Base-by-base conservation (phyloP, 2,888 invertebrate species). In the Drosophila borealis region DNA sequence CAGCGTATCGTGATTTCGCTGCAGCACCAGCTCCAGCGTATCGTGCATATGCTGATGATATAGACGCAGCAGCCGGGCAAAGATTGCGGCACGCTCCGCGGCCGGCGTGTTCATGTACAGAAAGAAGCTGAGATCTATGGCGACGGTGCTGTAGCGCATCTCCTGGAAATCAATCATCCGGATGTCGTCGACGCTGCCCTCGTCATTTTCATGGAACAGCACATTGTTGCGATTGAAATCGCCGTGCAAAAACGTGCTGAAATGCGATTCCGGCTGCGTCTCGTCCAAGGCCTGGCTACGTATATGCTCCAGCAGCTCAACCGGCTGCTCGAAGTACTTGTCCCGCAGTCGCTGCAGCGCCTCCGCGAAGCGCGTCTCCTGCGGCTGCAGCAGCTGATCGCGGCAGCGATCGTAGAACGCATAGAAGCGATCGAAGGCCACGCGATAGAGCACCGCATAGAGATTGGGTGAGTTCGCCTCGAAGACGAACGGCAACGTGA, bases 161-260 rank as follows among this genome's bases (percentile, higher is more conserved):
- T 91, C 91, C 83, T 92, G 92, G 76, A 92, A 92, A 74, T 92
- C 92, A 63, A 92, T 91, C 88, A 92, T 82, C 75, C 89, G 90
- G 2, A 90, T 76, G 72, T 80, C 77, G 34, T 81, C 83, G 57
- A 90, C 89, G 8, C 49, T 42, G 19, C 67, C 79, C 11, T 17
- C 34, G 5, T 0, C 51, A 2, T 81, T 81, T 69, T 91, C 90
- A 29, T 86, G 88, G 61, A 92, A 92, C 37, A 92, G 72, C 3
- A 92, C 92, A 78, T 92, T 92, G 75, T 92, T 92, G 3, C 92
- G 88, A 80, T 92, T 92, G 62, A 88, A 92, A 54, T 92, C 92
- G 13, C 92, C 92, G 63, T 92, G 92, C 9, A 91, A 70, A 33
- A 92, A 89, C 1, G 89, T 89, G 4, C 80, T 84, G 70, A 92